Evolutionary conservation across 2,113 vertebrate species (phyloP), one percentile per base, ranked within the genome.

Genomic region (Phyllostomus discolor): DNA sequence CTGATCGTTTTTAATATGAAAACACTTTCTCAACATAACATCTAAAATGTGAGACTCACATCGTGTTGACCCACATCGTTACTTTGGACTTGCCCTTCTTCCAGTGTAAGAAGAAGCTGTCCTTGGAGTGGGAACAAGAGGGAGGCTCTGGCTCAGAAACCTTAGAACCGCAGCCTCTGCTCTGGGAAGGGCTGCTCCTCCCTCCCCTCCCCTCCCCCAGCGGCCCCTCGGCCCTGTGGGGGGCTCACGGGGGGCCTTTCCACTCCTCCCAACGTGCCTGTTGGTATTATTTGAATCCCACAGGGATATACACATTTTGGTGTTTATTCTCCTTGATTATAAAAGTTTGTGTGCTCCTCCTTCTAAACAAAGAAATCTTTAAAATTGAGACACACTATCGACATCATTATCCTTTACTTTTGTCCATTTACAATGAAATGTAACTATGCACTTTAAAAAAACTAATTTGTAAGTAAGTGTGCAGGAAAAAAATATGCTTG

Each of bases 101-200:
- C 73, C 31, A 26, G 31, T 8, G 66, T 46, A 64, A 88, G 82
- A 75, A 89, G 94, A 79, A 16, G 67, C 75, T 91, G 66, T 78
- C 69, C 50, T 28, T 86, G 70, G 82, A 95, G n/a, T 31, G 84
- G 78, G 88, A n/a, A 81, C 78, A 76, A 90, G 78, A 66, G 7
- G 7, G 78, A 79, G 54, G 41, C 59, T 90, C 54, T 95, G 79
- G 75, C 85, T 94, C 46, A 35, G 92, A 78, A 95, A 50, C 6
- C n/a, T 7, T 17, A 89, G 76, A 88, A 19, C 33, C 46, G 33
- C 50, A 24, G 33, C 8, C 16, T 10, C 50, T 41, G 41, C 50
- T 50, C 78, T 91, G 52, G 26, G 50, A 10, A 69, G 72, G 50
- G 3, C 6, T 14, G 72, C 48, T 81, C 9, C 22, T 92, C 11